Evolutionary conservation across 2,888 invertebrate species (phyloP).

Genomic region (Stenodema calcarata): DNA sequence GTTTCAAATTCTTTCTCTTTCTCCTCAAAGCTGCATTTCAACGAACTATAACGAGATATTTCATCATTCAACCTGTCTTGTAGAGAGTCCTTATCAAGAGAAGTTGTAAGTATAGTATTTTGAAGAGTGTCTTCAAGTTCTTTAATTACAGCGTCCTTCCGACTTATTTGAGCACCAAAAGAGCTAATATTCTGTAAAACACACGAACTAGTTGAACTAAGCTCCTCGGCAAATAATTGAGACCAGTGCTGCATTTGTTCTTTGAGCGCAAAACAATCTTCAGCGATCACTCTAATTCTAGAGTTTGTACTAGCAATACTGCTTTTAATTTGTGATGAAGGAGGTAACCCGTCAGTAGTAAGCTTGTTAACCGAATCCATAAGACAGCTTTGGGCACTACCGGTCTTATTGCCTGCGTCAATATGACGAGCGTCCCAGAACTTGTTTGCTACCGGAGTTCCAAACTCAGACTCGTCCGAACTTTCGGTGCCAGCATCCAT

Average conservation of each 20-base stretch:
- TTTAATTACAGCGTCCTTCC: neutral
- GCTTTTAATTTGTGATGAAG: neutral
- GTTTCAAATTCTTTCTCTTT: neutral
- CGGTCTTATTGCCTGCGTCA: neutral
- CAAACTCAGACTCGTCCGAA: slow-evolving; percentile 5
- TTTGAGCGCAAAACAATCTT: neutral
- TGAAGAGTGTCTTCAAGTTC: neutral
- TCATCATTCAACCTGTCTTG: neutral
- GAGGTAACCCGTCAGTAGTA: neutral
- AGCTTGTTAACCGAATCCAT: neutral
- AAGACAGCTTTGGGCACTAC: neutral
- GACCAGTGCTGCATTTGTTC: neutral
- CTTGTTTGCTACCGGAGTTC: neutral
- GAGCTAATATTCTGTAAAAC: neutral
- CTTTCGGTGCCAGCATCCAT: neutral
- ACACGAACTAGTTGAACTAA: neutral
- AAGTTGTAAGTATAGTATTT: neutral
- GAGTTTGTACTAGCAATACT: neutral
- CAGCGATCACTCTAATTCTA: neutral
- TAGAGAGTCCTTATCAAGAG: neutral
- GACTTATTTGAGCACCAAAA: neutral
- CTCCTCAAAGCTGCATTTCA: neutral
- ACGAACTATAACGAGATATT: neutral
- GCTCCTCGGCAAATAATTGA: neutral
- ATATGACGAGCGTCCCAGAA: neutral